Evolutionary conservation across 2,797 vertebrate genomes (phyloP).

Genomic region (Naso thynnoides): DNA sequence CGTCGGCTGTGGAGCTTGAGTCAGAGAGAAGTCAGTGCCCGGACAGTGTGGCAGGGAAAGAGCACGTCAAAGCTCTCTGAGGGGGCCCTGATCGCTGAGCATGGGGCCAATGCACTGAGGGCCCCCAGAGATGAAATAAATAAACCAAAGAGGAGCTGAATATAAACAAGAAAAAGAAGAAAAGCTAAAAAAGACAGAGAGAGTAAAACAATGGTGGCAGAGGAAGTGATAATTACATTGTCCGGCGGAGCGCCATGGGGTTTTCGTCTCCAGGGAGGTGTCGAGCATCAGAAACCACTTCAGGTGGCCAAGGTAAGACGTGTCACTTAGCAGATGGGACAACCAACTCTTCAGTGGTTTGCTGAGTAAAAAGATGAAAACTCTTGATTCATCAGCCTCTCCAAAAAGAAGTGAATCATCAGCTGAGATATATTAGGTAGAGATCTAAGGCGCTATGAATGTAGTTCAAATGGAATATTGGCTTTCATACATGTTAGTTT

Average conservation of each 20-base stretch:
- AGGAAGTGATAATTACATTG: constrained; percentile 92
- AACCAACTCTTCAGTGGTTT: constrained; percentile 21
- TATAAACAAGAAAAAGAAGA: constrained; percentile 53
- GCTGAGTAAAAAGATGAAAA: constrained; percentile 27
- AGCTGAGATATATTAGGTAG: constrained; percentile 41
- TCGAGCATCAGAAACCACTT: constrained; percentile 94
- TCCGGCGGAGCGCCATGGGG: constrained; percentile 98
- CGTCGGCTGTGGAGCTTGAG: constrained; percentile 54
- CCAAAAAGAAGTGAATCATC: constrained; percentile 36
- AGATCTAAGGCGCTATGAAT: constrained; percentile 53
- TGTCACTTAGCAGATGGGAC: constrained; percentile 12
- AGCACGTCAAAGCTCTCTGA: constrained; percentile 70
- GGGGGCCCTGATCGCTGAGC: constrained; percentile 76
- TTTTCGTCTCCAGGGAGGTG: constrained; percentile 96
- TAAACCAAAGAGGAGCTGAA: constrained; percentile 44
- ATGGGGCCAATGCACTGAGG: constrained; percentile 80
- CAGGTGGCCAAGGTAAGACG: constrained; percentile 97
- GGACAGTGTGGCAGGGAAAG: constrained; percentile 70
- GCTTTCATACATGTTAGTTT: constrained; percentile 43
- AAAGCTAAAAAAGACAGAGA: constrained; percentile 28
- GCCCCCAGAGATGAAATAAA: constrained; percentile 55
- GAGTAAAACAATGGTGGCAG: constrained; percentile 89
- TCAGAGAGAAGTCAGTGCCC: constrained; percentile 67
- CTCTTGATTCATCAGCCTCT: not conserved
- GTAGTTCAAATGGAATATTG: constrained; percentile 63